Evolutionary conservation across 2,888 invertebrate species (phyloP), one percentile per base, ranked within the genome.

Genomic region (Serrognathus titanus): DNA sequence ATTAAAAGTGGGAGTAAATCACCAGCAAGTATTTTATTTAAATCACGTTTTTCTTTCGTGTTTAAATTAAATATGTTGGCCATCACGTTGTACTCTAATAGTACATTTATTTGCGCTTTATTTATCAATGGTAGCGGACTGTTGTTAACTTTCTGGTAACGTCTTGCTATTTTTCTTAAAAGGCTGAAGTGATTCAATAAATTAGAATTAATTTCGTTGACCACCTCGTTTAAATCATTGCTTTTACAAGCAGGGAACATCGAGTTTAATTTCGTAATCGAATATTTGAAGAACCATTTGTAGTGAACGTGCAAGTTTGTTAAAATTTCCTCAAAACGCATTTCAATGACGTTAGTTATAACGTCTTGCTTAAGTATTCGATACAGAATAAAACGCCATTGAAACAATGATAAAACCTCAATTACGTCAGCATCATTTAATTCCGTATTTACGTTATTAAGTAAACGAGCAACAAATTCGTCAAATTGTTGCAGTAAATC

Each of bases 261-360:
- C 37, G 60, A 20, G 1, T 47, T 39, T 2, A 78, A 46, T 40
- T 65, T 71, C 35, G 71, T 69, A 1, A 87, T 68, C 20, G 85
- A 75, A 74, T 84, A 80, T 70, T 91, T 91, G 12, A 81, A 75
- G 38, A 91, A 71, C 91, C 91, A 92, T 73, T 85, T 88, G 66
- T 85, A 88, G 70, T 91, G 89, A 9, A 89, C 79, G 62, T 83
- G 80, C 1, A 91, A 69, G 50, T 85, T 78, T n/a, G 84, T 82
- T 41, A 85, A 75, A 1, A 85, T 76, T 58, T 84, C 82, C 49
- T 83, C 62, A 20, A 64, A 62, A 13, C 71, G 55, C 11, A 51
- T 41, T 5, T 56, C n/a, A 3, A 59, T 64, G 9, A 66, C 52
- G 35, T 67, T 63, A 24, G 63, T 65, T 7, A 70, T 60, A 31